Conservation (phyloP, 2,797 vertebrate genomes). For the Tamandua tetradactyla region DNA sequence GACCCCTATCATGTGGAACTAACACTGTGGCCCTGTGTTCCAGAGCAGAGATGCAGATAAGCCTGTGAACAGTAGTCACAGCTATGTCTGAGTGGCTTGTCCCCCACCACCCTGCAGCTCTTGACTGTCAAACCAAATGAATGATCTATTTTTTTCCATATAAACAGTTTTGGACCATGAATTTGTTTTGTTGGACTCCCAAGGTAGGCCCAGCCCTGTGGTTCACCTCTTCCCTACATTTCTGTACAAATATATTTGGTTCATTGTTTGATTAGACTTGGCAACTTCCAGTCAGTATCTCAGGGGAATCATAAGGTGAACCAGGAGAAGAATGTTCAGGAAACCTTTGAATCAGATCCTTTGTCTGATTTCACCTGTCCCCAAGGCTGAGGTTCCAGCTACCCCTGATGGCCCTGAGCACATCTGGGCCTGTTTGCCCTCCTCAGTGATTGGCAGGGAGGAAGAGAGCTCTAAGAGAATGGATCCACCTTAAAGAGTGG, state of each 20-base stretch:
- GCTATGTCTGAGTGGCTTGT: neutral
- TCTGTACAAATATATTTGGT: neutral
- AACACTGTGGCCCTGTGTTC: neutral
- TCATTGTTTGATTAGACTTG: neutral
- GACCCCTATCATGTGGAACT: neutral
- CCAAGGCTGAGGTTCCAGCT: neutral
- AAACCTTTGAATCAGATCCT: neutral
- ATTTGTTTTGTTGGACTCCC: neutral
- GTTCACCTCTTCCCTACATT: neutral
- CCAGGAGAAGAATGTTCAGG: neutral
- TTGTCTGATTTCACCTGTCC: neutral
- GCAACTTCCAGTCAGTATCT: neutral
- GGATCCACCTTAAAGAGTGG: neutral
- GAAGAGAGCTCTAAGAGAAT: neutral
- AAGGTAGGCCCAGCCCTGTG: neutral
- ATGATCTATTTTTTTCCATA: neutral
- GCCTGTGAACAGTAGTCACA: neutral
- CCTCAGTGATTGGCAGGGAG: neutral
- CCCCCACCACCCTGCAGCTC: neutral
- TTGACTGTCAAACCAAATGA: neutral
- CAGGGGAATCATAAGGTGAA: neutral
- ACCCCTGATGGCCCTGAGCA: neutral
- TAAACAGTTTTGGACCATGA: too few relatives aligned
- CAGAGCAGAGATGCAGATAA: neutral
- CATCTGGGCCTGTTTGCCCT: neutral